Base-by-base conservation (phyloP, 2,797 vertebrate species). In the Coccyzus lansbergi region DNA sequence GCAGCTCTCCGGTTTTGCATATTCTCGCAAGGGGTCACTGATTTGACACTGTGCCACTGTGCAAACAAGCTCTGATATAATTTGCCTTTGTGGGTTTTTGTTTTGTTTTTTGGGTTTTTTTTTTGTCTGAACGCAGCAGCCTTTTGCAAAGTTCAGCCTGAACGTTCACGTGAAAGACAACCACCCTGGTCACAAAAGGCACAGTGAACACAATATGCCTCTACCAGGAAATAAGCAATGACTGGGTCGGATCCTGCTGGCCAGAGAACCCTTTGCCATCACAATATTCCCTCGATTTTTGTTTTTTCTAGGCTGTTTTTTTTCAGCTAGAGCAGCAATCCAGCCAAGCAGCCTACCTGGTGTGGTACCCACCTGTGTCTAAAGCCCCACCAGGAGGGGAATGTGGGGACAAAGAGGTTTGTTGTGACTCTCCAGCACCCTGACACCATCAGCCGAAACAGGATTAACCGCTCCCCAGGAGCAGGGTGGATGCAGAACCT, bases 251-350 rank as follows among this genome's bases (percentile, higher is more conserved):
- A 8, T 24, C 38, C 24, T 19, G 64, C 28, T 4, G 34, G 12
- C 26, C 2, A 0, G n/a, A 51, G 53, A 51, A 51, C 22, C 26
- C 24, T 75, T 55, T 0, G 4, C 42, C 55, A 4, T 2, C 31
- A 31, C 72, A 40, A 0, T 18, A 42, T 38, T 38, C 53, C 28
- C 2, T 28, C 5, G 6, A 28, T 1, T 18, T 56, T 40, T 62
- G 17, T 15, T 24, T 10, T 14, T 9, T 4, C 55, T 10, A 4
- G 42, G n/a, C 28, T 86, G 18, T 7, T 64, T 34, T n/a, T 21
- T 10, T 21, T 10, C 80, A 49, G 75, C 38, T 18, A 7, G 3
- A 63, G 14, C 22, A 64, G 38, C 65, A 71, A 36, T 51, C 51
- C 59, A 60, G 3, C 10, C 0, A 7, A 68, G 40, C 71, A 15